A percentile compares a stretch with the other conserved stretches of the same genome.
These are phyloP conservation scores for Lycopodina hypogea DNA, from an alignment of 37 sponge, comb jelly and placozoan species.

Conservation along the genomic window DNA sequence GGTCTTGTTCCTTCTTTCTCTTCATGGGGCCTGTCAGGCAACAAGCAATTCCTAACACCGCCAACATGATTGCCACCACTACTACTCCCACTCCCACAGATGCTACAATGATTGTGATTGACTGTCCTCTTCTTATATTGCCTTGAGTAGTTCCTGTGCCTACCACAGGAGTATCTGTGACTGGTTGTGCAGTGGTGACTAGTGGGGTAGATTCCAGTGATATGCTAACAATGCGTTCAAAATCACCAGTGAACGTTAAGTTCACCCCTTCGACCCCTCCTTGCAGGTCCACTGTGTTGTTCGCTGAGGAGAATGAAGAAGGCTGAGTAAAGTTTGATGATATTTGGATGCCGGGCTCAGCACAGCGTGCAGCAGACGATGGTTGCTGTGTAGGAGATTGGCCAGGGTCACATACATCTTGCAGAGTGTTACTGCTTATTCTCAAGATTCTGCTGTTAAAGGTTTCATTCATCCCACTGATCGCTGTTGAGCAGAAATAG, in stretches of 20 bases:
- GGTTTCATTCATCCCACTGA: neutral
- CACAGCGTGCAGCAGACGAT: neutral
- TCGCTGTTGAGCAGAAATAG: constrained; percentile 1
- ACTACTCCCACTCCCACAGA: no score
- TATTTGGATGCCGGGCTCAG: neutral
- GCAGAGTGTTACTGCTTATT: neutral
- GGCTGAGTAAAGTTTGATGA: neutral
- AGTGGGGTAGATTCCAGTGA: neutral
- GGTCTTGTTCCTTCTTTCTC: no score
- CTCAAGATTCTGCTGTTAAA: constrained; percentile 1
- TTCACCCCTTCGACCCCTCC: neutral
- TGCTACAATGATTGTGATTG: no score
- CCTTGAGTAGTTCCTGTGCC: no score
- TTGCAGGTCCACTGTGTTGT: neutral
- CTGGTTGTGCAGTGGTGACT: neutral
- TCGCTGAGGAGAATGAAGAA: neutral
- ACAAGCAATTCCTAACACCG: no score
- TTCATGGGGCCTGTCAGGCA: no score
- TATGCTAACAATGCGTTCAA: neutral
- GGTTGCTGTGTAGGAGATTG: neutral
- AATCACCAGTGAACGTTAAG: neutral
- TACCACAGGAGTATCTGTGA: no score
- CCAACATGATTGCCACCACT: no score
- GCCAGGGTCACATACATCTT: neutral
- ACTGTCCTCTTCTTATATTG: no score